Conservation (phyloP, 2,888 invertebrate species). For the Tridacna gigas region DNA sequence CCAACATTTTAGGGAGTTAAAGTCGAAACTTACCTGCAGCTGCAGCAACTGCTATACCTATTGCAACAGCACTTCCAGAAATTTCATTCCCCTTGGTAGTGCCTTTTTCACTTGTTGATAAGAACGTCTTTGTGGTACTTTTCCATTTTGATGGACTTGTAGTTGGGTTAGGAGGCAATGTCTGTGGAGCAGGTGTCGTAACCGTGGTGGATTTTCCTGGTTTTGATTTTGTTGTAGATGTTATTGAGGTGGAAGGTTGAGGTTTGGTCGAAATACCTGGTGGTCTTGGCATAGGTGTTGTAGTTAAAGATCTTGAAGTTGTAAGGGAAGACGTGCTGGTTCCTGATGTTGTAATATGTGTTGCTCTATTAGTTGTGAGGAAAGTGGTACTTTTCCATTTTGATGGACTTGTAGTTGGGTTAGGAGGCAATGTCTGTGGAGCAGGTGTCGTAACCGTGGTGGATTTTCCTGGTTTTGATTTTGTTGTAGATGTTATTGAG, state of each 20-base stretch:
- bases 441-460: background rate
- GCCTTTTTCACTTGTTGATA: background rate
- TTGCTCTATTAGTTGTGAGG: background rate
- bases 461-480: background rate
- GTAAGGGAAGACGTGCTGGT: background rate
- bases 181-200: background rate
- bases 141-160: background rate
- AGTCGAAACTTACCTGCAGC: constrained; percentile 12
- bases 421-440: background rate
- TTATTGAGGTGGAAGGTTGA: background rate
- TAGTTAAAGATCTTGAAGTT: background rate
- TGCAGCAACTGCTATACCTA: constrained; percentile 31
- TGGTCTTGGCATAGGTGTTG: background rate
- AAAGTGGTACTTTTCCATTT: background rate
- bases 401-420: background rate
- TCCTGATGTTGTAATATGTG: background rate
- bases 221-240: background rate
- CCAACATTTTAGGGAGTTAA: background rate
- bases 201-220: background rate
- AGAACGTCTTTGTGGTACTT: background rate
- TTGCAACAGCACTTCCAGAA: constrained; percentile 22
- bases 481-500: background rate
- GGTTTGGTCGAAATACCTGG: background rate
- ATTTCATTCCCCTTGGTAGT: background rate
- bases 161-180: background rate